Base-by-base conservation (phyloP, 1,140 invertebrate genomes). In the Zaprionus ghesquierei region DNA sequence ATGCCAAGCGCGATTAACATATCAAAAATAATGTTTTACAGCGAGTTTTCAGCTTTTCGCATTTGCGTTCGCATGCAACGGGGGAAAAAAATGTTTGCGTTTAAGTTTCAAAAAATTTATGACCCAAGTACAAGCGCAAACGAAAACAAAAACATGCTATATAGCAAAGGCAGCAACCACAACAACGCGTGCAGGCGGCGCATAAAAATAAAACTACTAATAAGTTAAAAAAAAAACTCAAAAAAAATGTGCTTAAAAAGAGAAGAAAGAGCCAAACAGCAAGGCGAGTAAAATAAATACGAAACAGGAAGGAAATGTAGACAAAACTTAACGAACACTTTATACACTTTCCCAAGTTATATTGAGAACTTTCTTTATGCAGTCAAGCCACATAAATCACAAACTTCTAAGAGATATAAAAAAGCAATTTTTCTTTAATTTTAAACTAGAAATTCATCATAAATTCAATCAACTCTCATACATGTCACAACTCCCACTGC, bases 91-190 rank as follows among this genome's bases (percentile, higher is more conserved):
- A 84, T 69, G 74, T 65, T 81, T 72, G 58, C 79, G 68, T 73
- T 86, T 69, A 87, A 81, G 82, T 87, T 81, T 81, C 69, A 87
- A 75, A 75, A n/a, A 81, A 74, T 86, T 76, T 86, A 87, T 87
- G 81, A 25, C 70, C 60, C 81, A 86, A 81, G 81, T 81, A 73
- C 68, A 84, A 65, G 81, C 81, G 46, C 54, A 63, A 68, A 31
- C 59, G 51, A 69, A 50, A 65, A 70, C 22, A 63, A 60, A 66
- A 77, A 79, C n/a, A 41, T 8, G 6, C 5, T 15, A 53, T 77
- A 53, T 77, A 65, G 38, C 63, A 71, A 76, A 54, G 5, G 35
- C 23, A 38, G 41, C 22, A 60, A 58, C 49, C 31, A 50, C 23
- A 63, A 58, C 55, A 23, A 51, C 72, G 69, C 81, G 82, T 81